phyloP scores from a whole-genome alignment of 2,113 vertebrate genomes.

The Irena cyanogastra region DNA sequence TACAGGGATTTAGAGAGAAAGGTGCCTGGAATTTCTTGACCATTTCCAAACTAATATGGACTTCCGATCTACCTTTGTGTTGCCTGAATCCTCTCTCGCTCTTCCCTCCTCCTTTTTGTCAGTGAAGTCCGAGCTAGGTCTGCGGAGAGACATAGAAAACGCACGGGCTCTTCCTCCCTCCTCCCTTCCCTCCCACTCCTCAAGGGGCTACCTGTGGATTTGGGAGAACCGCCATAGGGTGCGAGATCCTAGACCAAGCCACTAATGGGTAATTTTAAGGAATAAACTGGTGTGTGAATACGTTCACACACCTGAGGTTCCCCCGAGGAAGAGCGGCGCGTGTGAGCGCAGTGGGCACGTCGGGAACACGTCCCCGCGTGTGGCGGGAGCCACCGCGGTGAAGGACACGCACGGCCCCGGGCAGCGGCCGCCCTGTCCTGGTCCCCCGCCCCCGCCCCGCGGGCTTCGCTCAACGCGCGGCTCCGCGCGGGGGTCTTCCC shows the following conservation, averaged over 20 bases:
- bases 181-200: background rate
- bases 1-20: conserved; percentile 54
- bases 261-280: background rate
- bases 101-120: background rate
- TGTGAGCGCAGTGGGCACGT: accelerated
- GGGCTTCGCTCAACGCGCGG: background rate
- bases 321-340: background rate
- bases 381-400: background rate
- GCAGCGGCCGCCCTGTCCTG: background rate
- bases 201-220: background rate
- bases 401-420: background rate
- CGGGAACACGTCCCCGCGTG: background rate
- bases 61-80: conserved; percentile 61
- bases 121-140: background rate
- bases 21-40: conserved; percentile 64
- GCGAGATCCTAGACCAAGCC: background rate
- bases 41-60: conserved; percentile 61
- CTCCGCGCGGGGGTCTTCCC: background rate
- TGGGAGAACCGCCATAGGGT: background rate
- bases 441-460: background rate
- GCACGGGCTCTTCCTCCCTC: background rate
- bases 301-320: background rate
- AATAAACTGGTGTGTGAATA: background rate
- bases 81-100: background rate
- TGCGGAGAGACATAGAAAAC: background rate